Conservation (phyloP, 2,113 vertebrate genomes). For the Scatophagus argus region DNA sequence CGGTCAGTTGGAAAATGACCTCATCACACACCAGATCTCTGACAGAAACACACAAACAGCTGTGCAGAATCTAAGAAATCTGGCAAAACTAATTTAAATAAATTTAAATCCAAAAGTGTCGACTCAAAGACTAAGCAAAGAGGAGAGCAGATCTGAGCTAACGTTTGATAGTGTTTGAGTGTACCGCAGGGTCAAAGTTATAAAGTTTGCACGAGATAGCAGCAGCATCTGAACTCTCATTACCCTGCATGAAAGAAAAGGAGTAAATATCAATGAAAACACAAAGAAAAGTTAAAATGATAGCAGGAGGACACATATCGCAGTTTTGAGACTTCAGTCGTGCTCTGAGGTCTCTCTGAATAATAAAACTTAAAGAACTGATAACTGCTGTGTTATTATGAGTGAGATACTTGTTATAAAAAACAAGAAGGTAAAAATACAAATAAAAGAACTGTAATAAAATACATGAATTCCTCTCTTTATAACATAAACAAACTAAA, state of each 20-base stretch:
- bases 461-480: neutral
- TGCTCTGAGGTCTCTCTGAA: neutral
- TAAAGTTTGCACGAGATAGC: neutral
- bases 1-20: neutral
- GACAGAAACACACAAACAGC: neutral
- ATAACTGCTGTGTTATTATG: neutral
- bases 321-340: neutral
- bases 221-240: neutral
- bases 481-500: conserved; percentile 19
- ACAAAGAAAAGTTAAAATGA: neutral
- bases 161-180: neutral
- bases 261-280: neutral
- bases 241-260: neutral
- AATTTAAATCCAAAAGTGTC: neutral
- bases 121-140: neutral
- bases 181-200: neutral
- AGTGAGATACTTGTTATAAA: neutral
- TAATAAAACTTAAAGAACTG: neutral
- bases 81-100: too few species aligned
- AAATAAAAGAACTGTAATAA: conserved; percentile 8
- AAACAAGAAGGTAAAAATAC: conserved; percentile 4
- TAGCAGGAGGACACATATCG: too few species aligned
- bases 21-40: too few species aligned
- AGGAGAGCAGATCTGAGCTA: neutral
- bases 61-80: too few species aligned